These are phyloP conservation scores for Sebastiscus tertius DNA, from an alignment of 2,797 vertebrate species.

Conservation along the genomic window DNA sequence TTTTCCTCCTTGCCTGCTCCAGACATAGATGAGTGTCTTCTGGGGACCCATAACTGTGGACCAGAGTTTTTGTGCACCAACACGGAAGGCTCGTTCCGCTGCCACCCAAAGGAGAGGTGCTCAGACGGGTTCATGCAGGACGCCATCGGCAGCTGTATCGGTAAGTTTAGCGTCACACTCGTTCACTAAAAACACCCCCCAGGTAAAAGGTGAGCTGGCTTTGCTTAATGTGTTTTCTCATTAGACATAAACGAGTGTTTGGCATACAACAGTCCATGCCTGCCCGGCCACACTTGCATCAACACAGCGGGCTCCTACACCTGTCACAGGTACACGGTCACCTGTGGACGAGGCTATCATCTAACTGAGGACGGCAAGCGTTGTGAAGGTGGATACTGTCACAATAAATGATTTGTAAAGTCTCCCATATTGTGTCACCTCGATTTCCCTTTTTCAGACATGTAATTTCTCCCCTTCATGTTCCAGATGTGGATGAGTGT, in stretches of 20 bases:
- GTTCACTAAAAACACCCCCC: background rate
- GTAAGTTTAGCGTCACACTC: constrained; percentile 70
- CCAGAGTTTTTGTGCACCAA: constrained; percentile 89
- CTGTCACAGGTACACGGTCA: constrained; percentile 86
- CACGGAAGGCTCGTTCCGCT: constrained; percentile 92
- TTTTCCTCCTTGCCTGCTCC: constrained; percentile 29
- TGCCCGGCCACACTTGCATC: constrained; percentile 84
- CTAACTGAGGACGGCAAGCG: constrained; percentile 86
- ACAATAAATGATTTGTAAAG: fast-evolving
- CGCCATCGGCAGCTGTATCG: constrained; percentile 89
- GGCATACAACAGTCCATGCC: constrained; percentile 80
- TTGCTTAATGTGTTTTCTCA: background rate
- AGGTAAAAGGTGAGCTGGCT: background rate
- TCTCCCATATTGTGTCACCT: background rate
- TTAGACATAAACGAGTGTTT: constrained; percentile 93
- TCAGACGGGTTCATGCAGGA: constrained; percentile 88
- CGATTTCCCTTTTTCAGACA: no score
- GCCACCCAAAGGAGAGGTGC: constrained; percentile 86
- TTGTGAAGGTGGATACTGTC: constrained; percentile 83
- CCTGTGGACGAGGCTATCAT: constrained; percentile 90
- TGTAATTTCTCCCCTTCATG: background rate
- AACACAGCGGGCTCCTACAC: constrained; percentile 90
- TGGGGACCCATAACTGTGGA: constrained; percentile 90
- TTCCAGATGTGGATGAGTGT: constrained; percentile 91
- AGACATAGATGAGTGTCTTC: constrained; percentile 94